phyloP scores from a whole-genome alignment of 92 coral and sea anemone genomes.

The Zoanthus sansibaricus region DNA sequence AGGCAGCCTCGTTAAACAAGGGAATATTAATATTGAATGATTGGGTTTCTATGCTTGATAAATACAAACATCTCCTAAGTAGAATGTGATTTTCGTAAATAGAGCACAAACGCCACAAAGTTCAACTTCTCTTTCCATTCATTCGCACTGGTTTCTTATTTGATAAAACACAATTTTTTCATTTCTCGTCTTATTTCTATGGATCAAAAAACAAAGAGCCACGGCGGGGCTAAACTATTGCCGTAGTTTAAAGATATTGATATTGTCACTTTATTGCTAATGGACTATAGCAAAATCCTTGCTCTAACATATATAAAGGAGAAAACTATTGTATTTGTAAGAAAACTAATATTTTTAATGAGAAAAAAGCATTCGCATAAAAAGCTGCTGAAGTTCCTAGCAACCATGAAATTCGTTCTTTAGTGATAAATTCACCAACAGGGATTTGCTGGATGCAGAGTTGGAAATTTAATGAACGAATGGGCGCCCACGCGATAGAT shows the following conservation, averaged over 20 bases:
- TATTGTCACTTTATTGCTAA: neutral
- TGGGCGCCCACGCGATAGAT: constrained; percentile 32
- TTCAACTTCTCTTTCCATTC: neutral
- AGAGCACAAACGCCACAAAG: neutral
- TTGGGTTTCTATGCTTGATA: constrained; percentile 29
- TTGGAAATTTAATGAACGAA: neutral
- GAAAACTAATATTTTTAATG: constrained; percentile 39
- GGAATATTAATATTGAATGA: constrained; percentile 20
- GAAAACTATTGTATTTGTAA: neutral
- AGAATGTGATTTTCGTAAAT: neutral
- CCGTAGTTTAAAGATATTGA: neutral
- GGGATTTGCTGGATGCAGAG: neutral
- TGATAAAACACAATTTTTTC: neutral
- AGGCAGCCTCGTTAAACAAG: constrained; percentile 39
- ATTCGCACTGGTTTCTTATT: constrained; percentile 12
- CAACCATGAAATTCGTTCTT: neutral
- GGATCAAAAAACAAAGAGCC: neutral
- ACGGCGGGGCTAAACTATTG: no score
- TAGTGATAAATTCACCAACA: neutral
- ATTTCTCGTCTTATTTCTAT: neutral
- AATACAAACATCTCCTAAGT: constrained; percentile 30
- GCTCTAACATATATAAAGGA: constrained; percentile 14
- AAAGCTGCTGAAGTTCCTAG: constrained; percentile 1
- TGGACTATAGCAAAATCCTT: constrained; percentile 19
- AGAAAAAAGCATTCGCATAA: constrained; percentile 30